Evolutionary conservation across 2,888 invertebrate genomes (phyloP).

Genomic region (Metallyticus violacea): DNA sequence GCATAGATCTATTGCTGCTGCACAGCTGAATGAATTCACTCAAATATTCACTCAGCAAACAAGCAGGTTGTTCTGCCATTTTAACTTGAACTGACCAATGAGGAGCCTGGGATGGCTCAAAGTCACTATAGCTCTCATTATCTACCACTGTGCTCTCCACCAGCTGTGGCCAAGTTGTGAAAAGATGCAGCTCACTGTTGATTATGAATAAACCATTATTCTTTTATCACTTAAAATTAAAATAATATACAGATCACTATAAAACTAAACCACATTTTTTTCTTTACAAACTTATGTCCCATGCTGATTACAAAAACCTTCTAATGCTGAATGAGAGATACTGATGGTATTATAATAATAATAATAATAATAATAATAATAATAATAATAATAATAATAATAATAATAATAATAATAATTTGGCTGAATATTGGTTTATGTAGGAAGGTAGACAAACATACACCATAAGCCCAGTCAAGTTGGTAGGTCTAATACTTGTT

Average conservation of each 20-base stretch:
- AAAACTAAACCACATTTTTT: too few species aligned
- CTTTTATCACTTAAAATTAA: not conserved
- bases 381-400: too few species aligned
- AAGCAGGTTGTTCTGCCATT: constrained; percentile 66
- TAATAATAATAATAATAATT: too few species aligned
- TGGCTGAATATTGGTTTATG: too few species aligned
- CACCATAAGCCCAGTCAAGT: too few species aligned
- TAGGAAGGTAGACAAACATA: too few species aligned
- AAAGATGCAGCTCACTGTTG: constrained; percentile 66
- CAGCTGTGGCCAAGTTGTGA: constrained; percentile 83
- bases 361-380: too few species aligned
- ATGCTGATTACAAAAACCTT: too few species aligned
- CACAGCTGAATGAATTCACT: constrained; percentile 67
- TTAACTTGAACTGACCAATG: constrained; percentile 71
- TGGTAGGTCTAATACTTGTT: too few species aligned
- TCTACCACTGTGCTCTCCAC: constrained; percentile 85
- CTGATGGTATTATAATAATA: too few species aligned
- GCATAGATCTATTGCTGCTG: constrained; percentile 43
- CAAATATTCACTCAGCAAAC: constrained; percentile 74
- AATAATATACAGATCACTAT: not conserved
- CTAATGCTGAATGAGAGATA: too few species aligned
- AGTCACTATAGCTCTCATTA: constrained; percentile 81
- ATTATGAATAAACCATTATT: not conserved
- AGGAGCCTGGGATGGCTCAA: constrained; percentile 75
- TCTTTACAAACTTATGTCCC: too few species aligned